phyloP scores from a whole-genome alignment of 2,888 invertebrate genomes.

The Cephus sareptanus region DNA sequence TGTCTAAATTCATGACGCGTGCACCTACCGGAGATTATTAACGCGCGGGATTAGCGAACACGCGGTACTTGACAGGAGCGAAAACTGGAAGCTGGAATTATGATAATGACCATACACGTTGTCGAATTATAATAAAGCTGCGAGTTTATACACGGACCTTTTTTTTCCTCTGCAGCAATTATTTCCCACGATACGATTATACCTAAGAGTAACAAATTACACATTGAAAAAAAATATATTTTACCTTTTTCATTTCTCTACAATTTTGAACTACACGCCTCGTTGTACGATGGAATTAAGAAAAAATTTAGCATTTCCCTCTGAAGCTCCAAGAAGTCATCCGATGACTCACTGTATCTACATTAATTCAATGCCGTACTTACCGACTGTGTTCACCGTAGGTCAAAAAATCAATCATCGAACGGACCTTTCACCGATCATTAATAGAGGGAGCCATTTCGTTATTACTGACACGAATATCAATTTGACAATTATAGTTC shows the following conservation, averaged over 20 bases:
- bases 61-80: not conserved
- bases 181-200: not conserved
- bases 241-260: not conserved
- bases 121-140: not conserved
- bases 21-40: not conserved
- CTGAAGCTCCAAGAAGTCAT: not conserved
- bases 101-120: not conserved
- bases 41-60: not conserved
- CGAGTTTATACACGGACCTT: not conserved
- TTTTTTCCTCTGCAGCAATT: not conserved
- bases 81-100: not conserved
- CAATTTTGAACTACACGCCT: not conserved
- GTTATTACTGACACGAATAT: not conserved
- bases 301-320: not conserved
- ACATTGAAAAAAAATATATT: not conserved
- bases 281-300: not conserved
- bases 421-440: not conserved
- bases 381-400: constrained; percentile 2
- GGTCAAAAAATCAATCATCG: not conserved
- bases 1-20: not conserved
- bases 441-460: not conserved
- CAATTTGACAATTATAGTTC: not conserved
- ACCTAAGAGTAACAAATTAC: not conserved
- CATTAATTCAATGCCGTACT: constrained; percentile 41
- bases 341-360: not conserved